phyloP scores from a whole-genome alignment of 1,140 invertebrate genomes.

The Leguminivora glycinivorella region DNA sequence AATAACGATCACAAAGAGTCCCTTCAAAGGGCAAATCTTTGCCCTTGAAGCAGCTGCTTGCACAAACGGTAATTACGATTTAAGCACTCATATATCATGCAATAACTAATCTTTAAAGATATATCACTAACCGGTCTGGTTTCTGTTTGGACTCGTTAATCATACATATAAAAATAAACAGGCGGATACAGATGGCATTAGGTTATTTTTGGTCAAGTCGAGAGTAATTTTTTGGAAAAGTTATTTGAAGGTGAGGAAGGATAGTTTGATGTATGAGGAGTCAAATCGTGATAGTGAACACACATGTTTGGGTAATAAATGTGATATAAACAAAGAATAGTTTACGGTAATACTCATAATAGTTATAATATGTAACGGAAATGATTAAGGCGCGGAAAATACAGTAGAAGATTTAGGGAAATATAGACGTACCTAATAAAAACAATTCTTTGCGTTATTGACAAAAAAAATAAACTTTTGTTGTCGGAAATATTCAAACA shows the following conservation, averaged over 20 bases:
- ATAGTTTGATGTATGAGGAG: constrained; percentile 19
- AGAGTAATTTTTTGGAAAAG: constrained; percentile 25
- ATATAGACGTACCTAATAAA: too few species aligned
- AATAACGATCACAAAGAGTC: constrained; percentile 1
- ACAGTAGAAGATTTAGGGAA: too few species aligned
- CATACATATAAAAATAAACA: constrained; percentile 28
- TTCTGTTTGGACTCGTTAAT: constrained; percentile 21
- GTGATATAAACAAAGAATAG: background rate
- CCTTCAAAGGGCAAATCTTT: constrained; percentile 12
- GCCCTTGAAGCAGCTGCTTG: constrained; percentile 23
- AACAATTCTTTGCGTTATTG: too few species aligned
- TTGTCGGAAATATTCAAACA: background rate
- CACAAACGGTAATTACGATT: constrained; percentile 23
- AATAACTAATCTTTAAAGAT: constrained; percentile 24
- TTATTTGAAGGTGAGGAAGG: constrained; percentile 15
- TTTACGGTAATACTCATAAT: background rate
- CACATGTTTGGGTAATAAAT: constrained; percentile 12
- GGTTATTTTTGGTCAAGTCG: constrained; percentile 21
- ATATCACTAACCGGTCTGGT: constrained; percentile 28
- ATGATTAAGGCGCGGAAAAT: too few species aligned
- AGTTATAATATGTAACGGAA: too few species aligned
- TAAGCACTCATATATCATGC: constrained; percentile 17
- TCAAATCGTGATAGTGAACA: constrained; percentile 16
- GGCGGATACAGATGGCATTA: constrained; percentile 26
- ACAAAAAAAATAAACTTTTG: background rate